Evolutionary conservation across 2,113 vertebrate species (phyloP).

Genomic region (Dascyllus trimaculatus): DNA sequence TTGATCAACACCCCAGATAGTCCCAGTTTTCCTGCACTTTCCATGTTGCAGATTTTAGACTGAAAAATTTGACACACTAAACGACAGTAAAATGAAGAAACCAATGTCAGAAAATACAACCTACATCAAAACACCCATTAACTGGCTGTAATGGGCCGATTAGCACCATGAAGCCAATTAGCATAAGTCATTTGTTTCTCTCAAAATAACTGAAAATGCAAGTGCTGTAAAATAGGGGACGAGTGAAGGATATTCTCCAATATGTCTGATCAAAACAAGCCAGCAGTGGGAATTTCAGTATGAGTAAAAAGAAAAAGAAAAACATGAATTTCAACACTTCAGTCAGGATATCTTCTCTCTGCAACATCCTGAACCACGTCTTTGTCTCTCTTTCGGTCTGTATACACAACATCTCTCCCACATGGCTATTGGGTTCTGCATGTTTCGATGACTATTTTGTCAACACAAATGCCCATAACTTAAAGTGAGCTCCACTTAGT

Average conservation of each 20-base stretch:
- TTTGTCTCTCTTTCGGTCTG: constrained; percentile 41
- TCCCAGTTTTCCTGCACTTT: background rate
- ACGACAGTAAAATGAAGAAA: background rate
- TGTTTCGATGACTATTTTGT: constrained; percentile 72
- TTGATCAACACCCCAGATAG: background rate
- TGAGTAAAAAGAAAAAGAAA: background rate
- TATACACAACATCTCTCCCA: constrained; percentile 80
- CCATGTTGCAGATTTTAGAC: background rate
- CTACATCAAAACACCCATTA: background rate
- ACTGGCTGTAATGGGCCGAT: background rate
- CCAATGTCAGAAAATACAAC: background rate
- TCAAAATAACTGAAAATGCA: background rate
- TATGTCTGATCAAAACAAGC: background rate
- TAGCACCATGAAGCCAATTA: constrained; percentile 3
- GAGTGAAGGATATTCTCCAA: background rate
- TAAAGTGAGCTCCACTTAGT: constrained; percentile 23
- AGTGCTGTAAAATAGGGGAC: background rate
- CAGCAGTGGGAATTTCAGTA: background rate
- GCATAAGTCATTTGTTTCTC: constrained; percentile 3
- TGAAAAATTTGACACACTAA: background rate
- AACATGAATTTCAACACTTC: background rate
- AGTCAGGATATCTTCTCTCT: too few relatives aligned
- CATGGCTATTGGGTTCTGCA: constrained; percentile 40
- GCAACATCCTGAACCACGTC: constrained; percentile 4
- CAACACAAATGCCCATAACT: constrained; percentile 67